Evolutionary conservation across 2,113 vertebrate genomes (phyloP).

Genomic region (Tursiops truncatus): DNA sequence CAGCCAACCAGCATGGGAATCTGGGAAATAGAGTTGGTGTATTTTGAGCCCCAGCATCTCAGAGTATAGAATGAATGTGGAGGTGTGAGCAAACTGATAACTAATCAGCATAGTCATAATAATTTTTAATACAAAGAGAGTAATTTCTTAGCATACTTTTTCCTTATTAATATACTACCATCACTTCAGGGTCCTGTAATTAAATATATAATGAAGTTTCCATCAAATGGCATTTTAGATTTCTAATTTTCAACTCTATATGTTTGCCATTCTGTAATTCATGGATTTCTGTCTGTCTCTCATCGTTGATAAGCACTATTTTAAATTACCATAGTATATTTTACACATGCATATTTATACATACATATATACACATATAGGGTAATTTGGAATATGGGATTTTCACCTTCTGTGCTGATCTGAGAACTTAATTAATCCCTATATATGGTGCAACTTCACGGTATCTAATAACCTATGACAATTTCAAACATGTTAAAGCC

Average conservation of each 20-base stretch:
- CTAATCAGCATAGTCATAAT: neutral
- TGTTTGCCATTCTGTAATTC: constrained; percentile 12
- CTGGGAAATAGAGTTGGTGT: neutral
- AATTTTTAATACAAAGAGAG: neutral
- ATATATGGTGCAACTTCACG: neutral
- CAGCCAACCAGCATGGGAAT: neutral
- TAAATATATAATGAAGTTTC: neutral
- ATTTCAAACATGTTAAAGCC: neutral
- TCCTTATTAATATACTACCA: neutral
- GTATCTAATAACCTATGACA: neutral
- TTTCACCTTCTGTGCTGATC: neutral
- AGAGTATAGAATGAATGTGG: neutral
- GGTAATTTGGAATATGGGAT: neutral
- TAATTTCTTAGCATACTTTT: neutral
- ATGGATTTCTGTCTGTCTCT: neutral
- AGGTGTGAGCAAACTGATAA: neutral
- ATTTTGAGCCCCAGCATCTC: neutral
- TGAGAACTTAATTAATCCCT: neutral
- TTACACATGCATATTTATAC: neutral
- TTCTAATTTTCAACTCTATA: neutral
- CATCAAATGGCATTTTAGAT: neutral
- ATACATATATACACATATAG: neutral
- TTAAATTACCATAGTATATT: neutral
- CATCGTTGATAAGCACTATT: neutral
- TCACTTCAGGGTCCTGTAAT: neutral